Conservation (phyloP, 2,888 invertebrate species). For the Erynnis tages region DNA sequence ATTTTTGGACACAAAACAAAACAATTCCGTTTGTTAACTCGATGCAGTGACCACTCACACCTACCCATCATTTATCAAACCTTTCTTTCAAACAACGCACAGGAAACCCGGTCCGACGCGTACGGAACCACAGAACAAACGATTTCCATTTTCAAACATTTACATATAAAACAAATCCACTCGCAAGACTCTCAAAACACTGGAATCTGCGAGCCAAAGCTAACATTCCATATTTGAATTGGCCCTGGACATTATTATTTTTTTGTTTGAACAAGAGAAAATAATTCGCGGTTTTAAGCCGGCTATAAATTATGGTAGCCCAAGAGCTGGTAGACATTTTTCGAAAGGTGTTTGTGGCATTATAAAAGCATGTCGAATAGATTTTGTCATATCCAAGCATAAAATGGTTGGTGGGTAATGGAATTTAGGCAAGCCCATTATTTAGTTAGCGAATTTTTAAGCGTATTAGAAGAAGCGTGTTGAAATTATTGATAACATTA, state of each 20-base stretch:
- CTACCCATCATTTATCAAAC: background rate
- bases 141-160: constrained; percentile 14
- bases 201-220: background rate
- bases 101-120: background rate
- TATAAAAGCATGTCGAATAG: too few species aligned
- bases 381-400: too few species aligned
- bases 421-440: too few species aligned
- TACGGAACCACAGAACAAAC: constrained; percentile 1
- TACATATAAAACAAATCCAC: constrained; percentile 23
- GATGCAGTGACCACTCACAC: constrained; percentile 2
- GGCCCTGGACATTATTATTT: constrained; percentile 36
- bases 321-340: too few species aligned
- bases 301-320: constrained; percentile 72
- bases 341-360: too few species aligned
- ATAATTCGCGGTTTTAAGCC: constrained; percentile 67
- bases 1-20: too few species aligned
- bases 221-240: constrained; percentile 18
- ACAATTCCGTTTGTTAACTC: too few species aligned
- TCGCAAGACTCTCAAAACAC: constrained; percentile 14
- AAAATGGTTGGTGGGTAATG: too few species aligned
- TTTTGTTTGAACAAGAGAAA: constrained; percentile 58
- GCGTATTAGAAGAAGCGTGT: too few species aligned
- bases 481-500: too few species aligned
- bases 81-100: background rate
- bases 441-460: too few species aligned